These are phyloP conservation scores for Drosophila maculinotata DNA, from an alignment of 2,888 invertebrate genomes.

Conservation along the genomic window DNA sequence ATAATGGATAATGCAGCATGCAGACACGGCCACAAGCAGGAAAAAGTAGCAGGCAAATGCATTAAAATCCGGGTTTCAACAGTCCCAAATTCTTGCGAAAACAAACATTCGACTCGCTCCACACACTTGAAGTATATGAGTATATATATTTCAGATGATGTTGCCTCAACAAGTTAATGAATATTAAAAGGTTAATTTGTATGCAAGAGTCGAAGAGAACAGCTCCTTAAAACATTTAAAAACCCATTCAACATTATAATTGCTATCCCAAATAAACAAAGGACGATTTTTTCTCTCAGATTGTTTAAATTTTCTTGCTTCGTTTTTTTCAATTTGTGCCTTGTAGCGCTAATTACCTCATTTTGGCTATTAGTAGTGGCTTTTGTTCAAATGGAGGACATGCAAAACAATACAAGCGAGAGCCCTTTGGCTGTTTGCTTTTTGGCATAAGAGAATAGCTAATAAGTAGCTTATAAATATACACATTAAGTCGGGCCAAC, in stretches of 20 bases:
- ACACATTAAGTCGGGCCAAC: neutral
- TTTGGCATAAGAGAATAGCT: constrained; percentile 4
- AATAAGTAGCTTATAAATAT: constrained; percentile 62
- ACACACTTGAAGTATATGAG: constrained; percentile 4
- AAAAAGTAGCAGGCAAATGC: constrained; percentile 37
- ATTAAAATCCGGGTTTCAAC: constrained; percentile 27
- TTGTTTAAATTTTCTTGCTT: neutral
- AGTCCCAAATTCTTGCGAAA: constrained; percentile 15
- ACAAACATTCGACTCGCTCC: constrained; percentile 11
- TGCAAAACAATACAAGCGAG: constrained; percentile 45
- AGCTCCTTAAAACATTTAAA: constrained; percentile 16
- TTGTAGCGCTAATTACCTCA: constrained; percentile 70
- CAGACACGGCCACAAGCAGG: constrained; percentile 14
- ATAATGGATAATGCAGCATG: constrained; percentile 16
- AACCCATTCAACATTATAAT: constrained; percentile 46
- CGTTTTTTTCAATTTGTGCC: constrained; percentile 23
- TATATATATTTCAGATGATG: constrained; percentile 30
- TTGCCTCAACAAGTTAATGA: constrained; percentile 42
- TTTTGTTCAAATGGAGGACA: constrained; percentile 60
- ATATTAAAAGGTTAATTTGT: constrained; percentile 46
- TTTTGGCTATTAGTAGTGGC: constrained; percentile 55
- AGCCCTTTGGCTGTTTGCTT: constrained; percentile 49
- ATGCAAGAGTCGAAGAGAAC: constrained; percentile 18
- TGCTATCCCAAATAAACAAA: constrained; percentile 40
- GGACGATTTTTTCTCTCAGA: constrained; percentile 5